Base-by-base conservation (phyloP, 2,113 vertebrate species). In the Otus sunia region DNA sequence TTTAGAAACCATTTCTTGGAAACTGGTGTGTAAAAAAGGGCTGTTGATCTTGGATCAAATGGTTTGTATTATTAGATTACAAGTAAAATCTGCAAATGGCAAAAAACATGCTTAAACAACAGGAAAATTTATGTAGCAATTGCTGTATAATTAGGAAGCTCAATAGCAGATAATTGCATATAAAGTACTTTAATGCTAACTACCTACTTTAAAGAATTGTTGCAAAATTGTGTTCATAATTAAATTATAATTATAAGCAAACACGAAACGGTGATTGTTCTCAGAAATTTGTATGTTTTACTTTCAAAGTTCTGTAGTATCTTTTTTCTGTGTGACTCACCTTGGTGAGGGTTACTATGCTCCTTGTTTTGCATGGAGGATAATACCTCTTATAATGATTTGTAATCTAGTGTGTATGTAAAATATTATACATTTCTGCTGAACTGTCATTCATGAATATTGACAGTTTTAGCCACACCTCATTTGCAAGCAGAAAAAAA, bases 231-330 rank as follows among this genome's bases (percentile, higher is more conserved):
- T 43, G 62, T 76, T 96, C 37, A 45, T 97, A 98, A 98, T 97
- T 97, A 97, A 96, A 97, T 98, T 97, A 95, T 93, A 97, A 98
- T 97, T 97, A 94, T 62, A 88, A 96, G 94, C 93, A 97, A 97
- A 96, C 87, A 64, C 7, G 41, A 97, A 94, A 94, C 36, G 34
- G 72, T 94, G 86, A 91, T 98, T 92, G 92, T 92, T 96, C 88
- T 80, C 90, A 56, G 55, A 97, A 93, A 92, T 82, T 1, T 84
- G 62, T 68, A 37, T 94, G 49, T 59, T 82, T 92, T 85, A 59
- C 94, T 90, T 92, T 74, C 43, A 45, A 81, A 78, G 52, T 37
- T 86, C 59, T 29, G 58, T 9, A 2, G 49, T n/a, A 92, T 59
- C 47, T 90, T 87, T 90, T 94, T 59, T 53, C 53, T 68, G 19